Evolutionary conservation across 1,140 invertebrate species (phyloP).

Genomic region (Dryas iulia): DNA sequence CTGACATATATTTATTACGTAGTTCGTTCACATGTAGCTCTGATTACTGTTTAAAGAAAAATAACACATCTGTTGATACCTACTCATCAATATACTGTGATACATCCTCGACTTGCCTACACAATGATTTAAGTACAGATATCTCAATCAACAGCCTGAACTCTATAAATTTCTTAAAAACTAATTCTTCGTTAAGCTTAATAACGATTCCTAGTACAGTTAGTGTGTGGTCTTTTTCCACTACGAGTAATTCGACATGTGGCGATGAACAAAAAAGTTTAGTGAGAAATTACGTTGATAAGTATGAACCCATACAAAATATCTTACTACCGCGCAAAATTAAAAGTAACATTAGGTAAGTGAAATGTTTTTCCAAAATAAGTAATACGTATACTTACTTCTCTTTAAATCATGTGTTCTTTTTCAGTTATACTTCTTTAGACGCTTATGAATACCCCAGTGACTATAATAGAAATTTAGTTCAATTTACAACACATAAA

Average conservation of each 20-base stretch:
- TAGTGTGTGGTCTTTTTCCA: conserved; percentile 42
- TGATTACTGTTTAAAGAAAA: not conserved
- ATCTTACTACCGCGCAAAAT: not conserved
- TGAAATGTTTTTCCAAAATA: too few species aligned
- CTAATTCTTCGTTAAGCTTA: conserved; percentile 42
- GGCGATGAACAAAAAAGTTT: not conserved
- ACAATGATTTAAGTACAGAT: not conserved
- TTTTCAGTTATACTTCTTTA: not conserved
- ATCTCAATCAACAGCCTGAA: conserved; percentile 10
- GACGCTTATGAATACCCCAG: not conserved
- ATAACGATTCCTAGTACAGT: conserved; percentile 23
- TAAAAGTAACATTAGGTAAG: not conserved
- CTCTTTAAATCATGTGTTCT: not conserved
- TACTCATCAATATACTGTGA: not conserved
- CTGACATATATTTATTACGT: not conserved
- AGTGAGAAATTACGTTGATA: not conserved
- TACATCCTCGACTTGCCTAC: not conserved
- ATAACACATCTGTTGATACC: not conserved
- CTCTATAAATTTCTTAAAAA: conserved; percentile 35
- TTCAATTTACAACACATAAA: not conserved
- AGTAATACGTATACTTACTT: not conserved
- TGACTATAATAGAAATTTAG: too few species aligned
- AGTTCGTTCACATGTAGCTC: not conserved
- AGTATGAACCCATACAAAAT: not conserved
- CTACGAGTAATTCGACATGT: not conserved